phyloP scores from a whole-genome alignment of 2,797 vertebrate genomes.

The Microctenopoma stevenorrisi region DNA sequence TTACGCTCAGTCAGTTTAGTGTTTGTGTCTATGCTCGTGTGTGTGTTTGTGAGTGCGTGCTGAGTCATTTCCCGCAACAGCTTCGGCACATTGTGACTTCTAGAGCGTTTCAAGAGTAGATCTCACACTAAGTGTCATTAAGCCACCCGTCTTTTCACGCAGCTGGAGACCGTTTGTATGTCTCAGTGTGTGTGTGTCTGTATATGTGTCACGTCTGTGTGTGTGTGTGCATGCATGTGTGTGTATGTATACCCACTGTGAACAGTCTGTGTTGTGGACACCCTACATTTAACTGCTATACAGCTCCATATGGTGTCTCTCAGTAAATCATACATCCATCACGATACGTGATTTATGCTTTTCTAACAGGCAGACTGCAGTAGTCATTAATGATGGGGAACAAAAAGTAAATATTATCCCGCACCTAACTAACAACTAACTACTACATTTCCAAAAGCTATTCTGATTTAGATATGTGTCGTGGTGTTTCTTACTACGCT shows the following conservation, averaged over 20 bases:
- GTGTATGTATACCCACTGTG: conserved; percentile 12
- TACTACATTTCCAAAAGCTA: not conserved
- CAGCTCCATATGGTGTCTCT: conserved; percentile 68
- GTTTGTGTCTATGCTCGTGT: conserved; percentile 8
- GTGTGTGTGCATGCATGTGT: not conserved
- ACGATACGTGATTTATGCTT: conserved; percentile 56
- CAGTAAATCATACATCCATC: conserved; percentile 48
- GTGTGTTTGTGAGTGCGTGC: conserved; percentile 19
- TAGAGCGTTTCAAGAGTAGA: conserved; percentile 65
- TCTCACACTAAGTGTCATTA: conserved; percentile 70
- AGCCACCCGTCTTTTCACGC: conserved; percentile 59
- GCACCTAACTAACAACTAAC: not conserved
- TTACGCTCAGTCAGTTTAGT: conserved; percentile 40
- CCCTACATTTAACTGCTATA: conserved; percentile 69
- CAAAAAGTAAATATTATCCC: not conserved
- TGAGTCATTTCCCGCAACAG: conserved; percentile 68
- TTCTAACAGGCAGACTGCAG: conserved; percentile 53
- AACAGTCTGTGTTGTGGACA: conserved; percentile 54
- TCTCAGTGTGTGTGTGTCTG: not conserved
- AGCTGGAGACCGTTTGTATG: conserved; percentile 54
- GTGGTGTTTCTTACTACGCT: conserved; percentile 24
- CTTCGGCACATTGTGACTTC: conserved; percentile 70
- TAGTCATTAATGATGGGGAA: conserved; percentile 1
- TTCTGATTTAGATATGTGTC: not conserved
- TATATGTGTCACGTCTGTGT: not conserved